Evolutionary conservation across 2,113 vertebrate genomes (phyloP), one percentile per base, ranked within the genome.

Genomic region (Perca schrenkii): DNA sequence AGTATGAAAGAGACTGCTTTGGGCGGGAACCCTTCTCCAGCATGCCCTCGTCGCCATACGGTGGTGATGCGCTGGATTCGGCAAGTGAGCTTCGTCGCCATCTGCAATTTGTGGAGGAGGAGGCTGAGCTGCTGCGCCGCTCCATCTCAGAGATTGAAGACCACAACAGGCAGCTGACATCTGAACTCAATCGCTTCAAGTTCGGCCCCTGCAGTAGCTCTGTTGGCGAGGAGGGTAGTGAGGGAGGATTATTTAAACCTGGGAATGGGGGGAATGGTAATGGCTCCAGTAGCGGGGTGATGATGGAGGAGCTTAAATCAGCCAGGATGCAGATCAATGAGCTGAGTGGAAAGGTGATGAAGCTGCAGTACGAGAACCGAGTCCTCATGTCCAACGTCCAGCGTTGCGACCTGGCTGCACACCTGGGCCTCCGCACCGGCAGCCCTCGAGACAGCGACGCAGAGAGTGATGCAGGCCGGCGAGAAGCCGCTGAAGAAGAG

Each of bases 41-140:
- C 89, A 94, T 97, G 93, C 98, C 97, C 88, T 97, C 97, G 64
- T 99, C 98, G 0, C 98, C 98, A 1, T 98, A 97, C 0, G 96
- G 96, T 0, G 96, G 96, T 0, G 98, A 99, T 65, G 95, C 96
- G 0, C 86, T 97, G 73, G 98, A 99, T 87, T 98, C 98, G 0
- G 97, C 96, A 7, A 89, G 91, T 0, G 98, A 99, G 93, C 95
- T 99, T 15, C 97, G 97, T 0, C 95, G 97, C 16, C 98, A 99
- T 90, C 94, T 99, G 74, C 98, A 99, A 84, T 99, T 99, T 4
- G 97, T 99, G 72, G 98, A 99, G 86, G 98, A 99, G 87, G 98
- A 99, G 87, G 98, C 98, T 0, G 98, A 99, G 89, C 93, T 99
- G 34, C 91, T 99, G 72, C 96, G 98, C 17, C 95, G 98, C 62